Evolutionary conservation across 2,888 invertebrate species (phyloP).

Genomic region (Thumatha senex): DNA sequence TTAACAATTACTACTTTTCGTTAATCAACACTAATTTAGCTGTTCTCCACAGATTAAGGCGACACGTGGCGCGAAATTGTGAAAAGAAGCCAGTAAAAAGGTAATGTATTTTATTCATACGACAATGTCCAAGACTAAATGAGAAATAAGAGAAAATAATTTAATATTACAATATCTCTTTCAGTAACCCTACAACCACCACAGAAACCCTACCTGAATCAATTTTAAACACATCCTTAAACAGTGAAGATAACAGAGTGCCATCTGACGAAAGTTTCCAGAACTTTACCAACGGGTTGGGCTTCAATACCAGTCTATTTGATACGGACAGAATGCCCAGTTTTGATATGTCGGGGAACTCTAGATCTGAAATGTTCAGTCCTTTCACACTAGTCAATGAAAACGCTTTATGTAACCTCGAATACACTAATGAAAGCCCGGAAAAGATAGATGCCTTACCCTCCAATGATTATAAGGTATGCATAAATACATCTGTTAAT

Average conservation of each 20-base stretch:
- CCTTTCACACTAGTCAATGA: conserved; percentile 40
- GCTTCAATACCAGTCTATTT: conserved; percentile 61
- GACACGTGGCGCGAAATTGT: conserved; percentile 49
- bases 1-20: background rate
- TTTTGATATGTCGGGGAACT: conserved; percentile 57
- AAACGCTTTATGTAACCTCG: conserved; percentile 38
- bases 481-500: background rate
- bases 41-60: conserved; percentile 49
- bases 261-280: conserved; percentile 68
- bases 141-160: no score
- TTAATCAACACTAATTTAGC: background rate
- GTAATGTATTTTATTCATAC: conserved; percentile 12
- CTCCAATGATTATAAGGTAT: conserved; percentile 19
- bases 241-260: conserved; percentile 50
- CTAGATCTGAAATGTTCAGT: conserved; percentile 56
- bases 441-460: conserved; percentile 10
- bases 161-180: background rate
- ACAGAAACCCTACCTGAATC: conserved; percentile 13
- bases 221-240: conserved; percentile 30
- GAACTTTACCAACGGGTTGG: conserved; percentile 57
- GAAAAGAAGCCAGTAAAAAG: conserved; percentile 37
- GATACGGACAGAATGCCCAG: conserved; percentile 60
- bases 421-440: conserved; percentile 18
- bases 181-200: conserved; percentile 4
- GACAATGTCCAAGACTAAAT: no score